Percentiles rank a stretch among this genome's conserved stretches.
phyloP scores from a whole-genome alignment of 2,888 invertebrate genomes.

The Macrosoma leucophasiata region DNA sequence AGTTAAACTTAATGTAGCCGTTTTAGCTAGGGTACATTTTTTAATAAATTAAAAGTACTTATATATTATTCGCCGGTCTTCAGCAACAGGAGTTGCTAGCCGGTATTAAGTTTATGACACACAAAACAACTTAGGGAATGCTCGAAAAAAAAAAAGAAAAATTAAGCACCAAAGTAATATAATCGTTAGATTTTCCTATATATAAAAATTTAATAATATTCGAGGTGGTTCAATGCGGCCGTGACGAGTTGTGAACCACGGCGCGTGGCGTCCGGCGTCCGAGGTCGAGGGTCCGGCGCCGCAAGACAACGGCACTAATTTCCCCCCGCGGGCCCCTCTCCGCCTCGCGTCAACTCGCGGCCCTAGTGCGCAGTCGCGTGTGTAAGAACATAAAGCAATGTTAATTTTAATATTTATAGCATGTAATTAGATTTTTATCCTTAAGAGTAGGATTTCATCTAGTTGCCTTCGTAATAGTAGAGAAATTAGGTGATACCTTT shows the following conservation, averaged over 20 bases:
- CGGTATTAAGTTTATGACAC: slow-evolving; percentile 51
- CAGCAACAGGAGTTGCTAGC: slow-evolving; percentile 51
- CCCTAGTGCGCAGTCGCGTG: slow-evolving; percentile 43
- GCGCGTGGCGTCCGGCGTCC: too few relatives aligned
- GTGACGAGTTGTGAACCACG: slow-evolving; percentile 8
- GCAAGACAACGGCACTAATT: slow-evolving; percentile 60
- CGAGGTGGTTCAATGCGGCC: slow-evolving; percentile 12
- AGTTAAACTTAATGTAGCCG: slow-evolving; percentile 67
- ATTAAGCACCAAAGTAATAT: slow-evolving; percentile 59
- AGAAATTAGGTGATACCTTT: slow-evolving; percentile 70
- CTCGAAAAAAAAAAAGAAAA: too few relatives aligned
- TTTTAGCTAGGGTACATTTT: slow-evolving; percentile 73
- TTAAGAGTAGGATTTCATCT: slow-evolving; percentile 74
- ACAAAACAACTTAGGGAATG: slow-evolving; percentile 42
- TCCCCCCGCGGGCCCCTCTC: slow-evolving; percentile 30
- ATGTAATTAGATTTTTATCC: slow-evolving; percentile 73
- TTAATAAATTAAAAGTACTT: slow-evolving; percentile 62
- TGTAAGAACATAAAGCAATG: slow-evolving; percentile 68
- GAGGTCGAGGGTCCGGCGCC: slow-evolving; percentile 21
- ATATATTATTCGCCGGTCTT: slow-evolving; percentile 41
- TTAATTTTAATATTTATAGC: slow-evolving; percentile 73
- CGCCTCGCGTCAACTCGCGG: slow-evolving; percentile 36
- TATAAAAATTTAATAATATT: slow-evolving; percentile 35
- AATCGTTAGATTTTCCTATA: slow-evolving; percentile 50
- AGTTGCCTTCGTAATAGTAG: slow-evolving; percentile 74